Base-by-base conservation (phyloP, 2,113 vertebrate genomes). In the Paramormyrops kingsleyae region DNA sequence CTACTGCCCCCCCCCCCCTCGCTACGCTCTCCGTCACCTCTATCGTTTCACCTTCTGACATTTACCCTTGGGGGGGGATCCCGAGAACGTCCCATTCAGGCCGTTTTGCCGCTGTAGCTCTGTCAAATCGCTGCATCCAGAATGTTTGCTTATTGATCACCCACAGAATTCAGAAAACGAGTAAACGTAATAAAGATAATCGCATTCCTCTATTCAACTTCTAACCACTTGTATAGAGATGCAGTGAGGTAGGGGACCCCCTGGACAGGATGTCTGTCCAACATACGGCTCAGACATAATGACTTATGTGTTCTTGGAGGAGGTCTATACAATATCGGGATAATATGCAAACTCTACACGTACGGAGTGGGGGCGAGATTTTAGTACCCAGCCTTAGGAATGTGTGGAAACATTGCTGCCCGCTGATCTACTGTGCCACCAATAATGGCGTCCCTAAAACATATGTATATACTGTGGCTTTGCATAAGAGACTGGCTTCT, bases 1-100 rank as follows among this genome's bases (percentile, higher is more conserved):
- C 49, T 44, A 21, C 80, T 12, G 6, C 80, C 42, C 50, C 50
- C 77, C 83, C 47, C 50, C 50, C 15, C 49, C 47, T 10, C 24
- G 3, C 46, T 89, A n/a, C 5, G 49, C 88, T 21, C 70, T 52
- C 88, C 2, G 46, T 89, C 88, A 80, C 47, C 49, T 35, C 49
- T 62, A 87, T 70, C 24, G 74, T 90, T 92, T 91, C 70, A 74
- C 62, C 90, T 80, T 91, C 91, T 90, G 90, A 91, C 87, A 90
- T 92, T 90, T 92, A 10, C 49, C 49, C 9, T 5, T 17, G 27
- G 85, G 84, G 49, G 49, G 85, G 50, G n/a, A 52, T 87, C 27
- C 49, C 27, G 1, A 87, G 27, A 27, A 52, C 27, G 27, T 87
- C 92, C 87, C 91, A 85, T 47, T 31, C 13, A 56, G 93, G 89